phyloP scores from a whole-genome alignment of 35 echinoderm and acorn worm species.

The Apostichopus californicus region DNA sequence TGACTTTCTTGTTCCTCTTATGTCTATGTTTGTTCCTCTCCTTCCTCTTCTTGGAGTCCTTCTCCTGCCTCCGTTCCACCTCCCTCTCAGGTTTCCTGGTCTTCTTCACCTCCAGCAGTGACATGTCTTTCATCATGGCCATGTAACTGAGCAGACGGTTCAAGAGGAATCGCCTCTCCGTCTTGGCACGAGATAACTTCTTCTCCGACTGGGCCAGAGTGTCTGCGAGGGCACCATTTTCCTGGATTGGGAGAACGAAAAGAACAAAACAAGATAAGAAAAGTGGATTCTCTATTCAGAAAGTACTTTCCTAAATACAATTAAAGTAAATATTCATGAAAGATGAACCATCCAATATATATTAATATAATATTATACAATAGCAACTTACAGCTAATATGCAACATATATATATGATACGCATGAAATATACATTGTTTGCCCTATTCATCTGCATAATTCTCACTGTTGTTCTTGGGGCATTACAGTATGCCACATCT shows the following conservation, averaged over 20 bases:
- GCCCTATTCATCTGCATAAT: no score
- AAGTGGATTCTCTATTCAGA: no score
- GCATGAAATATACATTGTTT: no score
- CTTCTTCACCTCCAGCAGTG: conserved; percentile 38
- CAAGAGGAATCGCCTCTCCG: conserved; percentile 55
- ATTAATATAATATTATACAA: no score
- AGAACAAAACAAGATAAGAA: no score
- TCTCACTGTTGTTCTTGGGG: no score
- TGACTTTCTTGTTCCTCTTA: conserved; percentile 53
- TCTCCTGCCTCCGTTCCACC: conserved; percentile 39
- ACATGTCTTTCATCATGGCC: conserved; percentile 46
- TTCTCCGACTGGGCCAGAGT: conserved; percentile 25
- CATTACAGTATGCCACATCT: no score
- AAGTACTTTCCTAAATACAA: no score
- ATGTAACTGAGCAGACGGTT: conserved; percentile 57
- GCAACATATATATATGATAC: no score
- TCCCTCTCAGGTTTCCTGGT: conserved; percentile 8
- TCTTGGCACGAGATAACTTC: conserved; percentile 36
- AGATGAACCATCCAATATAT: no score
- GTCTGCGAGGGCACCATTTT: conserved; percentile 66
- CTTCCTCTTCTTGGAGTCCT: conserved; percentile 59
- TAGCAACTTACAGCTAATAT: no score
- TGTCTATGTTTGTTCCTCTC: conserved; percentile 43
- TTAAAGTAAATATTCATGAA: no score
- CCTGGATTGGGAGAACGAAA: background rate